Percentiles rank a stretch among this genome's conserved stretches.
These are phyloP conservation scores for Neopelma chrysocephalum DNA, from an alignment of 2,797 vertebrate genomes.

Conservation along the genomic window DNA sequence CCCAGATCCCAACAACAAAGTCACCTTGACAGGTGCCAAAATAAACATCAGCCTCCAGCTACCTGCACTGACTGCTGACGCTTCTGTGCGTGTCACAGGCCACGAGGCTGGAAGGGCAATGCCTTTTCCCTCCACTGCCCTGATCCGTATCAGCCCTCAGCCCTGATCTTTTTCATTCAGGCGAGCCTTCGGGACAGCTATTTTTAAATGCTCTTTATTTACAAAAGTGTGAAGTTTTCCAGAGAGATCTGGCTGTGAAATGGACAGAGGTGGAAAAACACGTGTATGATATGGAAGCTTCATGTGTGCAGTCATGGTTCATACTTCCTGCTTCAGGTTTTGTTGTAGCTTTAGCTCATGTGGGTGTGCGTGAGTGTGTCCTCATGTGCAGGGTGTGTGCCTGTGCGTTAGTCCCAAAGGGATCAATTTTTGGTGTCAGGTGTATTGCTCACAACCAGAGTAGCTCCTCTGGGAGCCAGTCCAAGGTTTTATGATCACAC, in stretches of 20 bases:
- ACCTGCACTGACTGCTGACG: not conserved
- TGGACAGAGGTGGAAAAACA: not conserved
- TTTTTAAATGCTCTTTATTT: not conserved
- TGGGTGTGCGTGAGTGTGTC: not conserved
- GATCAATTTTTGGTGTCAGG: not conserved
- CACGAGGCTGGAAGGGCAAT: not conserved
- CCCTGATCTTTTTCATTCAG: not conserved
- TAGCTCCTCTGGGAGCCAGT: not conserved
- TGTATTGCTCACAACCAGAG: not conserved
- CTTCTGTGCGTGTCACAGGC: not conserved
- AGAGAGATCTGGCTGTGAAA: not conserved
- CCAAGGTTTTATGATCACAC: not conserved
- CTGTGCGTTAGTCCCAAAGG: not conserved
- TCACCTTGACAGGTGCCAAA: constrained; percentile 60
- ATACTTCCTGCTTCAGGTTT: not conserved
- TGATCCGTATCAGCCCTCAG: not conserved
- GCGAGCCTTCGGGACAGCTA: not conserved
- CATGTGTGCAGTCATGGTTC: fast-evolving
- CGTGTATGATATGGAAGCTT: not conserved
- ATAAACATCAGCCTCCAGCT: constrained; percentile 34
- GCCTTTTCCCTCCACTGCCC: not conserved
- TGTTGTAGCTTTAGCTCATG: not conserved
- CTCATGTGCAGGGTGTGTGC: not conserved
- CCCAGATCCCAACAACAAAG: constrained; percentile 42
- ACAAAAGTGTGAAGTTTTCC: not conserved